phyloP scores from a whole-genome alignment of 2,113 vertebrate species.

The Mirza zaza region DNA sequence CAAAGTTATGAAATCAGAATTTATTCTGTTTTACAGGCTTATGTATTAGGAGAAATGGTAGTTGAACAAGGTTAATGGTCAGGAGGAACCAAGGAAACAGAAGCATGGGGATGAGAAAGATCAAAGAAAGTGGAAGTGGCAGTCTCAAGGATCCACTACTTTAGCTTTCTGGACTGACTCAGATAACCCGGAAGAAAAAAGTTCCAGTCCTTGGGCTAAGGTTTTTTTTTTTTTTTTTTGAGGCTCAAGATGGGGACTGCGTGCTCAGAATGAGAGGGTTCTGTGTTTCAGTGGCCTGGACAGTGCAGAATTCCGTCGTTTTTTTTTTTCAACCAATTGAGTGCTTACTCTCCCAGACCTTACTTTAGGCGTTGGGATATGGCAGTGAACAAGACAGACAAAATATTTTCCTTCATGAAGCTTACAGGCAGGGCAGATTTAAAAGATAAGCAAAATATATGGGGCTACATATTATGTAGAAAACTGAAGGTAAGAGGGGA shows the following conservation, averaged over 20 bases:
- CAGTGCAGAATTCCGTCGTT: background rate
- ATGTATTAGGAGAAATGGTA: background rate
- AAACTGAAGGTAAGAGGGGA: background rate
- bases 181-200: background rate
- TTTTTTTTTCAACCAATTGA: background rate
- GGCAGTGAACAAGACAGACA: background rate
- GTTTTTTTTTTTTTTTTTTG: background rate
- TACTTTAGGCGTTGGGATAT: background rate
- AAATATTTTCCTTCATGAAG: background rate
- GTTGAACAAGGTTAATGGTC: background rate
- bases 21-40: background rate
- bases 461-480: background rate
- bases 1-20: background rate
- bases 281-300: background rate
- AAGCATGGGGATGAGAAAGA: background rate
- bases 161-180: background rate
- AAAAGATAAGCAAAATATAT: background rate
- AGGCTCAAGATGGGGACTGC: background rate
- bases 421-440: background rate
- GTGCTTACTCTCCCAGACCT: background rate
- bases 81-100: background rate
- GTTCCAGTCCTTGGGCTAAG: background rate
- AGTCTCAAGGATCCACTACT: background rate
- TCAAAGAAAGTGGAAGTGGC: background rate
- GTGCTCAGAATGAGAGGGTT: background rate